phyloP scores from a whole-genome alignment of 2,113 vertebrate genomes.

The Trachemys scripta region DNA sequence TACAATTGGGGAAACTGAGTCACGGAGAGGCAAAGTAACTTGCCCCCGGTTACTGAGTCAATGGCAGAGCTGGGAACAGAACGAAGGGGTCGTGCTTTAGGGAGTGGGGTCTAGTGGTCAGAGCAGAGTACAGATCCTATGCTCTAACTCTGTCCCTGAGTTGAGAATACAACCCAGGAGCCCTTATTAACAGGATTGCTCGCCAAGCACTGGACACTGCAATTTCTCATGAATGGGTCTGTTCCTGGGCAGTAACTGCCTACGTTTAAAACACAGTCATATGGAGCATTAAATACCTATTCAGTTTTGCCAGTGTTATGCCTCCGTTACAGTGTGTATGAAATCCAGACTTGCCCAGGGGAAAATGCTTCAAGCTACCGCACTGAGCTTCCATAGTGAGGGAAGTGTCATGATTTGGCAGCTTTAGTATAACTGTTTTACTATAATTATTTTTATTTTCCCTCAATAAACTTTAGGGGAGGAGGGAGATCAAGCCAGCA shows the following conservation, averaged over 20 bases:
- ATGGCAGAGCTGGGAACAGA: not conserved
- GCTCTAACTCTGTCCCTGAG: not conserved
- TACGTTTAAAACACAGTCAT: conserved; percentile 13
- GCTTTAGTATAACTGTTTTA: not conserved
- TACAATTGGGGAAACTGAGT: not conserved
- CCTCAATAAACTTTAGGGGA: not conserved
- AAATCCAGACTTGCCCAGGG: not conserved
- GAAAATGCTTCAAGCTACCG: not conserved
- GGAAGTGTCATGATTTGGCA: not conserved
- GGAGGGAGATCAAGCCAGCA: not conserved
- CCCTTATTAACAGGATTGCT: conserved; percentile 36
- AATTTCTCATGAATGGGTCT: conserved; percentile 49
- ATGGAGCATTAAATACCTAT: not conserved
- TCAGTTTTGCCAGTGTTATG: not conserved
- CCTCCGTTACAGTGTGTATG: not conserved
- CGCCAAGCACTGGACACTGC: not conserved
- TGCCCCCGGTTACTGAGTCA: not conserved
- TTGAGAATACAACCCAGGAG: conserved; percentile 32
- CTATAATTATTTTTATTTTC: not conserved
- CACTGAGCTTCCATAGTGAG: not conserved
- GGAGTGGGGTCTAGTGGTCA: not conserved
- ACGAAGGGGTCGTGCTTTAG: not conserved
- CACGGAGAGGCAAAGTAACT: not conserved
- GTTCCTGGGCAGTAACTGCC: conserved; percentile 30
- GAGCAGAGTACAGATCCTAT: not conserved